A percentile compares a stretch with the other conserved stretches of the same genome.
Evolutionary conservation across 2,113 vertebrate species (phyloP).

Genomic region (Danionella cerebrum): DNA sequence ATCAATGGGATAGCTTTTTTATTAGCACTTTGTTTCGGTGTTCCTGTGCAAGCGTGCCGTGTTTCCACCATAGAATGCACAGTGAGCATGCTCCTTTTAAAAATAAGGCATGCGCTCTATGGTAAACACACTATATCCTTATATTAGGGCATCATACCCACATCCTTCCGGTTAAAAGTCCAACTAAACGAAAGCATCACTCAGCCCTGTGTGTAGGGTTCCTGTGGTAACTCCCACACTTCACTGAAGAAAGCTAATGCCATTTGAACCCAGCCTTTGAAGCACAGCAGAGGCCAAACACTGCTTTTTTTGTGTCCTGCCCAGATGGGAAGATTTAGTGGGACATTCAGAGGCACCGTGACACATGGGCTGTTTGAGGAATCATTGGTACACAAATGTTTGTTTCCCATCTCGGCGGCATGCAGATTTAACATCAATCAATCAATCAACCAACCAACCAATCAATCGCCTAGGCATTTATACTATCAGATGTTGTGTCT

Average conservation of each 20-base stretch:
- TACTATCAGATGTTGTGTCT: no score
- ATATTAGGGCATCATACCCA: not conserved
- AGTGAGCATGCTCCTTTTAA: no score
- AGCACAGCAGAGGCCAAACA: not conserved
- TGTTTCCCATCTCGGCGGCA: constrained; percentile 29
- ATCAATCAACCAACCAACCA: no score
- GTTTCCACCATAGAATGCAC: no score
- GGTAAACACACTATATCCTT: not conserved
- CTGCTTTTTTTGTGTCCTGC: not conserved
- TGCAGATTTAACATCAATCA: no score
- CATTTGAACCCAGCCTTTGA: not conserved
- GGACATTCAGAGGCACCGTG: not conserved
- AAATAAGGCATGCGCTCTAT: not conserved
- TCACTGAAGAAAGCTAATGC: not conserved
- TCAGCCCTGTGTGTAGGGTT: not conserved
- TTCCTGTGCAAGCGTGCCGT: no score
- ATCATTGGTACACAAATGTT: no score
- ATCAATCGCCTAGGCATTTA: no score
- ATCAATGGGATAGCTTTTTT: no score
- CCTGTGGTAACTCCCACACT: not conserved
- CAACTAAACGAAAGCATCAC: not conserved
- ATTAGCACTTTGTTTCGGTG: no score
- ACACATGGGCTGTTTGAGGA: not conserved
- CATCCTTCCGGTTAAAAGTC: not conserved
- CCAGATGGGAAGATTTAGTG: constrained; percentile 18